Evolutionary conservation across 2,888 invertebrate genomes (phyloP).

Genomic region (Diaprepes abbreviatus): DNA sequence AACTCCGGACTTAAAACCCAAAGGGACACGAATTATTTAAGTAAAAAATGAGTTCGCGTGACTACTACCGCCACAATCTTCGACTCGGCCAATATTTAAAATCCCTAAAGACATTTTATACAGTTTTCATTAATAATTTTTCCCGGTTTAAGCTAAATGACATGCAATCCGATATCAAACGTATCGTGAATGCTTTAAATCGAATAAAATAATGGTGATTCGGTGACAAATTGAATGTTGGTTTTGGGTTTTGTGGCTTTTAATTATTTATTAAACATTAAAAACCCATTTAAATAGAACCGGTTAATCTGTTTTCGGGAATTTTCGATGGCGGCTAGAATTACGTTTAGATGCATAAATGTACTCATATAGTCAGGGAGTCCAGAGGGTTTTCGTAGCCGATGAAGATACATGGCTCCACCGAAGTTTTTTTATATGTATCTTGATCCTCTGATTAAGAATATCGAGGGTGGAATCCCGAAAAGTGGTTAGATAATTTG

Average conservation of each 20-base stretch:
- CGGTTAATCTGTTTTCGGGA: not conserved
- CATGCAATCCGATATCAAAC: conserved; percentile 8
- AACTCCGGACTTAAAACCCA: not conserved
- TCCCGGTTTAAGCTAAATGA: not conserved
- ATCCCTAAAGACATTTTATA: conserved; percentile 18
- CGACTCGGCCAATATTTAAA: conserved; percentile 11
- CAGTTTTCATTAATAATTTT: conserved; percentile 15
- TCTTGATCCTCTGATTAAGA: too few species aligned
- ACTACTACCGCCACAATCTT: not conserved
- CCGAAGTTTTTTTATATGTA: too few species aligned
- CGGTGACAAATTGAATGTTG: conserved; percentile 8
- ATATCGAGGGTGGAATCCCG: too few species aligned
- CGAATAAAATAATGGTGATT: conserved; percentile 8
- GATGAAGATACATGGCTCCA: too few species aligned
- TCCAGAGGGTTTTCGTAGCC: too few species aligned
- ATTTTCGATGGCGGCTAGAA: too few species aligned
- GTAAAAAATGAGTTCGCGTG: conserved; percentile 16
- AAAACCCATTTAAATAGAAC: not conserved
- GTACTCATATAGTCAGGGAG: too few species aligned
- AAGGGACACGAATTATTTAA: conserved; percentile 14
- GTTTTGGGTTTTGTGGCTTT: not conserved
- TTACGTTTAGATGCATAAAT: too few species aligned
- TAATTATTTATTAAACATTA: conserved; percentile 3
- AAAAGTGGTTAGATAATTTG: too few species aligned
- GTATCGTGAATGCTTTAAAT: not conserved